Base-by-base conservation (phyloP, 1,140 invertebrate species). In the Glomeris maerens region DNA sequence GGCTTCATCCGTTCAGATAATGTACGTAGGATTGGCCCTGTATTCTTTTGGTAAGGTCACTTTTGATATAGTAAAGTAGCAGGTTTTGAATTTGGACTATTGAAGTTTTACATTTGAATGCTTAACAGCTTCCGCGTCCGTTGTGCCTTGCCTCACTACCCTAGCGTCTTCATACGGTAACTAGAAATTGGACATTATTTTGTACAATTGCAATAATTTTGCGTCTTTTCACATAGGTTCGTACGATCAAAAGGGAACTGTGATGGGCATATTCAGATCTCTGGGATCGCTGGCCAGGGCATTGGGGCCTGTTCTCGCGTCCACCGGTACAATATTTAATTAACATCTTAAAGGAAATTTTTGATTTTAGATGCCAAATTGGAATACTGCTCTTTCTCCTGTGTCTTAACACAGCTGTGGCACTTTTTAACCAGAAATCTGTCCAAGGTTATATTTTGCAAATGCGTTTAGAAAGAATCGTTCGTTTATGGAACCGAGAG, bases 81-180 rank as follows among this genome's bases (percentile, higher is more conserved):
- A n/a, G n/a, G n/a, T n/a, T n/a, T n/a, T n/a, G n/a, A n/a, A 36
- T 36, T 3, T 47, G 47, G 45, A 53, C 55, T 49, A 53, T 47
- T 55, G 47, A 52, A 57, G 22, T 45, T 39, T 48, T 55, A 25
- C n/a, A n/a, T n/a, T n/a, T n/a, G n/a, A n/a, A n/a, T 54, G 53
- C 45, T 54, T 63, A 64, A 23, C 57, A 90, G 87, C 90, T 13
- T 93, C 92, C 1, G 85, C 90, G 2, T 84, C 91, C 66, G 88
- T 92, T 39, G 90, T 97, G 5, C 91, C 93, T 22, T 94, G 90
- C 64, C 74, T 96, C 63, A 95, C 85, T 55, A 86, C 90, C 10
- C 66, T 93, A 62, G 86, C 89, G 0, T 89, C 90, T 3, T 73
- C 78, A 52, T 80, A 83, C 66, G 86, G 89, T 3, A 74, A 27